Base-by-base conservation (phyloP, 2,888 invertebrate genomes). In the Lepidocyrtoides sp. region DNA sequence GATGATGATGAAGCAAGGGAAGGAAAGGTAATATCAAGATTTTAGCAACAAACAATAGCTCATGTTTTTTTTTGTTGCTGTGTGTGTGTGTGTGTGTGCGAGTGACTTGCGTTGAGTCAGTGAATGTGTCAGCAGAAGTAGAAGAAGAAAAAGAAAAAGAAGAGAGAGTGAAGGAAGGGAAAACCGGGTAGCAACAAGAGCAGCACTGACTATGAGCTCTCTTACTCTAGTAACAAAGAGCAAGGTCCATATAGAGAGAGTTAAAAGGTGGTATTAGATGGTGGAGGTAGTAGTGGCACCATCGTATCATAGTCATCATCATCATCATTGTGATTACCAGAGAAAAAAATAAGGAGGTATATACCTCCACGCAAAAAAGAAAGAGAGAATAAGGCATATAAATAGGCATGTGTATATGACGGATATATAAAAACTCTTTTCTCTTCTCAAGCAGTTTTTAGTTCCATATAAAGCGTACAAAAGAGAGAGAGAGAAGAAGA, bases 161-260 rank as follows among this genome's bases (percentile, higher is more conserved):
- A n/a, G n/a, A n/a, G n/a, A n/a, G n/a, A n/a, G 32, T 54, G 66
- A 44, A 77, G 63, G 79, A 36, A n/a, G 17, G 79, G 57, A 51
- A 85, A 90, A 90, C 90, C 90, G 90, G 90, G 90, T 90, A 90
- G 90, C 90, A 90, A 90, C 90, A 89, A 89, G 83, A 85, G 79
- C 66, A 79, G 66, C 20, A 41, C 41, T 41, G 17, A 5, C 4
- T 4, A n/a, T 51, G n/a, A n/a, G n/a, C n/a, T n/a, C 20, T 72
- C 10, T 41, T 20, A 4, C 4, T 36, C 36, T 41, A 5, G 32
- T 63, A 72, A 75, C 66, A 77, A 51, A 77, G 51, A 32, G 29
- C 51, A 2, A 51, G 26, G 23, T 63, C 63, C 41, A 41, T 72
- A 72, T 72, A 41, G n/a, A 57, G 26, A 10, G 10, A 54, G 23